Conservation (phyloP, 2,888 invertebrate species). For the Acrocera orbiculus region DNA sequence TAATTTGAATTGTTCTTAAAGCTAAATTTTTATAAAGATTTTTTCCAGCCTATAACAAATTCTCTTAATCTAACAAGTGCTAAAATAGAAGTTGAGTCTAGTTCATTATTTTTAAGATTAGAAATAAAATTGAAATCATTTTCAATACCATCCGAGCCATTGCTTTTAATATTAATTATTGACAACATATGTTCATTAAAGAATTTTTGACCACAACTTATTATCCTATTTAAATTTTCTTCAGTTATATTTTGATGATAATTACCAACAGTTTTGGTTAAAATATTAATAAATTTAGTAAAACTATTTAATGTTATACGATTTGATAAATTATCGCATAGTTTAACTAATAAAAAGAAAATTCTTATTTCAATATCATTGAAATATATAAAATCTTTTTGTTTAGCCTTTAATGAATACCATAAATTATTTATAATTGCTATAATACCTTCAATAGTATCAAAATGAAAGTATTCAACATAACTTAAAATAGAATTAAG, state of each 20-base stretch:
- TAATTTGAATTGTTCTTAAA: no score
- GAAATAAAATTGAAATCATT: slow-evolving; percentile 18
- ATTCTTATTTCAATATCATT: slow-evolving; percentile 19
- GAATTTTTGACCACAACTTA: slow-evolving; percentile 21
- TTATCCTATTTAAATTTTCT: slow-evolving; percentile 18
- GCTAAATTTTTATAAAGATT: no score
- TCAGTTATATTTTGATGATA: slow-evolving; percentile 16
- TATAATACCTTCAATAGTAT: slow-evolving; percentile 27
- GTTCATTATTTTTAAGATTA: slow-evolving; percentile 10
- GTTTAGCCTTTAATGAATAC: slow-evolving; percentile 23
- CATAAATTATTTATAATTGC: slow-evolving; percentile 27
- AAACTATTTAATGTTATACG: slow-evolving; percentile 20
- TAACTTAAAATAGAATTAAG: slow-evolving; percentile 31
- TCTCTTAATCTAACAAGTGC: slow-evolving; percentile 13
- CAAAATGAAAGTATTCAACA: slow-evolving; percentile 28
- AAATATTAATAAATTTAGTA: slow-evolving; percentile 22
- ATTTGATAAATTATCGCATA: slow-evolving; percentile 22
- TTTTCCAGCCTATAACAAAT: slow-evolving; percentile 15
- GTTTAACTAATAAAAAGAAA: slow-evolving; percentile 19
- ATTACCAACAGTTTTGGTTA: slow-evolving; percentile 20
- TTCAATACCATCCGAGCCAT: slow-evolving; percentile 20
- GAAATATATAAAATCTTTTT: slow-evolving; percentile 19
- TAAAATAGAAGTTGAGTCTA: slow-evolving; percentile 9
- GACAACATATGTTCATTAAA: slow-evolving; percentile 18
- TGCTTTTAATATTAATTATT: slow-evolving; percentile 18